phyloP scores from a whole-genome alignment of 1,140 invertebrate genomes.

The Apis florea region DNA sequence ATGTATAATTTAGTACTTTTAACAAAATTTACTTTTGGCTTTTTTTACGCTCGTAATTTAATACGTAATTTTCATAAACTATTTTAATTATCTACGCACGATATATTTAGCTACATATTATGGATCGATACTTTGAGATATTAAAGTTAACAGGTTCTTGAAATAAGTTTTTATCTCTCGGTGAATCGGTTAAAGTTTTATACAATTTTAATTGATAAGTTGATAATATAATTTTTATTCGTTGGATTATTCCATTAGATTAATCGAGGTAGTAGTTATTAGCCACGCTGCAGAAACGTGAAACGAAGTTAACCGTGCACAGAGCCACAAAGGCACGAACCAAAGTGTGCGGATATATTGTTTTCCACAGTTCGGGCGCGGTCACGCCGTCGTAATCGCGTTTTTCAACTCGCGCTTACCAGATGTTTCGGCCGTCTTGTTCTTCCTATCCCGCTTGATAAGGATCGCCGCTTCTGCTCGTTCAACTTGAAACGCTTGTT shows the following conservation, averaged over 20 bases:
- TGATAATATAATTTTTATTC: neutral
- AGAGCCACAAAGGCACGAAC: neutral
- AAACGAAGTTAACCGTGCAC: slow-evolving; percentile 18
- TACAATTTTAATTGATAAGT: neutral
- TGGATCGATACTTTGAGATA: too few species aligned
- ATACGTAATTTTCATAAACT: too few species aligned
- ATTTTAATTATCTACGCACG: too few species aligned
- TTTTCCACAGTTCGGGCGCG: slow-evolving; percentile 4
- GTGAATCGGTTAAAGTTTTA: neutral
- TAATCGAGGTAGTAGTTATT: neutral
- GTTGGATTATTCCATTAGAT: neutral
- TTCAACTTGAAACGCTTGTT: neutral
- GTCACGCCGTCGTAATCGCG: neutral
- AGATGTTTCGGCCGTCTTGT: neutral
- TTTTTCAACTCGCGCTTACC: neutral
- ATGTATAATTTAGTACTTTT: too few species aligned
- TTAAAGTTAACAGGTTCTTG: neutral
- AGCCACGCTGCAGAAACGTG: neutral
- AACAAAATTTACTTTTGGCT: too few species aligned
- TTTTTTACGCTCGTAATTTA: too few species aligned
- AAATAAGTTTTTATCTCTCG: neutral
- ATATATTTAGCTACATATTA: too few species aligned
- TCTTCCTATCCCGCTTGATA: neutral
- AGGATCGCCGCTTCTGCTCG: neutral
- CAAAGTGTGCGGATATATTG: neutral